Conservation (phyloP, 2,113 vertebrate genomes). For the Anarrhichthys ocellatus region DNA sequence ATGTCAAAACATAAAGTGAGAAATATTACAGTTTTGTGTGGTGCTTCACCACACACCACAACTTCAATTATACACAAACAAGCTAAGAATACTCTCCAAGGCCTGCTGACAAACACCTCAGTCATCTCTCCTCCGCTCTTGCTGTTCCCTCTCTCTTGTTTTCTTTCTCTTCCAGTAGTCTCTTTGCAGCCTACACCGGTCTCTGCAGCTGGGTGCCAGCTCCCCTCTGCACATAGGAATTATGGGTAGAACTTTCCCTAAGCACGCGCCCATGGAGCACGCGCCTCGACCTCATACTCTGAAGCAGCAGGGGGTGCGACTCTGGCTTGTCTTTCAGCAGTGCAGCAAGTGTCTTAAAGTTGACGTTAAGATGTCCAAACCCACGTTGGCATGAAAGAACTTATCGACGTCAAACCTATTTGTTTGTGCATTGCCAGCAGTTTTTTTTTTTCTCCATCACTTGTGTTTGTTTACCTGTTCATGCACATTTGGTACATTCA, state of each 20-base stretch:
- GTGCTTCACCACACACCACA: constrained; percentile 66
- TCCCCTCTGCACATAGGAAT: constrained; percentile 59
- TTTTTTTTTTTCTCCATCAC: background rate
- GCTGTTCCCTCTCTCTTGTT: constrained; percentile 51
- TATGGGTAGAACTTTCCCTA: constrained; percentile 61
- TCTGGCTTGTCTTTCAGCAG: constrained; percentile 58
- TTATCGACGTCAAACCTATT: background rate
- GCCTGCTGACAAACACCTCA: constrained; percentile 75
- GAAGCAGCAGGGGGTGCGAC: constrained; percentile 37
- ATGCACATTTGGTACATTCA: background rate
- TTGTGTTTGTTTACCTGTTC: constrained; percentile 8
- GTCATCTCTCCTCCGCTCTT: constrained; percentile 49
- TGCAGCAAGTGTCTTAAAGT: constrained; percentile 58
- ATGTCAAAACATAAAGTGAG: constrained; percentile 77
- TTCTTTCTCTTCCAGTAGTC: constrained; percentile 26
- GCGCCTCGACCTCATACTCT: constrained; percentile 40
- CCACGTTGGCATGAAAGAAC: background rate
- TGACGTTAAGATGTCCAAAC: constrained; percentile 57
- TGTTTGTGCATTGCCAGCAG: background rate
- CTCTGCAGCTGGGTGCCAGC: constrained; percentile 59
- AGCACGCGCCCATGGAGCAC: constrained; percentile 48
- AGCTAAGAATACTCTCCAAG: constrained; percentile 77
- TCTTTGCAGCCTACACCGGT: constrained; percentile 42
- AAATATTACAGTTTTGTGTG: constrained; percentile 77
- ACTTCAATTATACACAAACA: constrained; percentile 82